Conservation (phyloP, 2,888 invertebrate species). For the Cephus spinipes region DNA sequence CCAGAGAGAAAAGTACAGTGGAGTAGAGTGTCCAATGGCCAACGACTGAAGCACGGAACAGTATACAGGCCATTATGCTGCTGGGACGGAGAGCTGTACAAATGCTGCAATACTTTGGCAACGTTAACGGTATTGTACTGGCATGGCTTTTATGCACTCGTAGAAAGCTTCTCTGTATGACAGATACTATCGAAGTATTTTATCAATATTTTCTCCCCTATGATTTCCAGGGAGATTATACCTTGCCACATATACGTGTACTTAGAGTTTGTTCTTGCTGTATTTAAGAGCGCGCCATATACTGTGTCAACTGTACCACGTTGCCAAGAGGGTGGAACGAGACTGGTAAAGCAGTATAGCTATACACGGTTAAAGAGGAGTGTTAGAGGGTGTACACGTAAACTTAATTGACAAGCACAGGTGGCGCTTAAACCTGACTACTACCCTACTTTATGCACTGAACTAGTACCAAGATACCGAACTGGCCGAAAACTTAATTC, state of each 20-base stretch:
- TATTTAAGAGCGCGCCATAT: background rate
- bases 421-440: constrained; percentile 55
- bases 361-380: background rate
- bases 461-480: constrained; percentile 20
- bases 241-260: background rate
- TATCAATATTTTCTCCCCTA: background rate
- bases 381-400: constrained; percentile 37
- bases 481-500: background rate
- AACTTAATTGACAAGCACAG: constrained; percentile 59
- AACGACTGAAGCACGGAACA: background rate
- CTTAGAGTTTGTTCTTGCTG: background rate
- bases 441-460: constrained; percentile 47
- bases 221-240: background rate
- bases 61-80: background rate
- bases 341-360: background rate
- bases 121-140: background rate
- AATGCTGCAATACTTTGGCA: background rate
- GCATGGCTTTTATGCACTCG: background rate
- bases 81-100: background rate
- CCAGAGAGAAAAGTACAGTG: background rate
- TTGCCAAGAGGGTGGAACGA: background rate
- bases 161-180: background rate
- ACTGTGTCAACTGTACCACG: background rate
- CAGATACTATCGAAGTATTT: background rate
- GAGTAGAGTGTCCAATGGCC: background rate